Evolutionary conservation across 1,140 invertebrate genomes (phyloP), one percentile per base, ranked within the genome.

Genomic region (Apis laboriosa): DNA sequence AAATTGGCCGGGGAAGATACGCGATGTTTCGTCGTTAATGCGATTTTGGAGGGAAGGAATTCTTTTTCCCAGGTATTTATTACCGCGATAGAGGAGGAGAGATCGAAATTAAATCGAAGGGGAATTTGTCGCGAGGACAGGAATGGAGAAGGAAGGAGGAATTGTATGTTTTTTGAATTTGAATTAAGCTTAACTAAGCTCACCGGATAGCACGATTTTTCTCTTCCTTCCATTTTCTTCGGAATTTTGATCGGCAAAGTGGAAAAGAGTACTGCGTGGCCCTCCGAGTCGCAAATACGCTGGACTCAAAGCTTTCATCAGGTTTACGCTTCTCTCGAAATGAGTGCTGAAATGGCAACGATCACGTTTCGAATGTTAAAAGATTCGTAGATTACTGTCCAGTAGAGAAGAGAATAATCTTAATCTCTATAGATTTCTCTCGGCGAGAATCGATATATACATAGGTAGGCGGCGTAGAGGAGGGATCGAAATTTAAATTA

Each of bases 201-300:
- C 89, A 93, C 93, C 92, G 71, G 87, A 80, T 74, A 92, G 87
- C 13, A 75, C 80, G 49, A 81, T 84, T 51, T 83, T 74, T 24
- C 84, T 61, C 76, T 91, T 78, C 9, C 28, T 43, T 2, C 73
- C 55, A 9, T 66, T 21, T 3, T 94, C 91, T 7, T 94, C 91
- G 2, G 91, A 79, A 75, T 91, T 49, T 0, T 88, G 75, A 83
- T 92, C 92, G 70, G 92, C 86, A 79, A 95, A 95, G 24, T 92
- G 92, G 70, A 95, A 92, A 56, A 93, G 93, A 7, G 94, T 91
- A n/a, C 95, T 95, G 74, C 94, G 94, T 1, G 95, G 94, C 21
- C 96, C 96, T 49, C 94, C 95, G 43, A 96, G 93, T 19, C 96
- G 94, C 13, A 96, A 89, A 88, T 95, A 96, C 0, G 95, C 95